Base-by-base conservation (phyloP, 1,140 invertebrate genomes). In the Phortica variegata region DNA sequence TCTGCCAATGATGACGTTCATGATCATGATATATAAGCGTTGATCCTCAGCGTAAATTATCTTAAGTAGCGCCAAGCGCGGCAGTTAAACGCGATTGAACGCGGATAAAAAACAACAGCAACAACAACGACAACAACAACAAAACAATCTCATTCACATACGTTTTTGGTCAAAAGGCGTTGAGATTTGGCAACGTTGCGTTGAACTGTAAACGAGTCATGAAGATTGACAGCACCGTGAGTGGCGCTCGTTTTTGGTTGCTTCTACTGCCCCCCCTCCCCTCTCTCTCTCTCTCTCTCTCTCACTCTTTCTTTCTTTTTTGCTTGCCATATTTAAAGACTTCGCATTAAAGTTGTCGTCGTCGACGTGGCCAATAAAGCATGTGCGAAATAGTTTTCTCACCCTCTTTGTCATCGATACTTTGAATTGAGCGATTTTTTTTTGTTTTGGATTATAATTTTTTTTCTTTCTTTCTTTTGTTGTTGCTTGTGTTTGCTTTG, bases 21-120 rank as follows among this genome's bases (percentile, higher is more conserved):
- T 54, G 55, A 61, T 57, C 54, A 55, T 63, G 60, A 60, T 47
- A 29, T 29, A 12, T 43, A 52, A 58, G 61, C 61, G 61, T 58
- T 65, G 65, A 66, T 60, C 47, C 60, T 50, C 44, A 54, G 50
- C 56, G 52, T 50, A 60, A 66, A 66, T 66, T 66, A 66, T 66
- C 63, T 68, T 58, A 57, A 60, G 56, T 62, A 54, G 50, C 52
- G 40, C 46, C 44, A 16, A 49, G 31, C n/a, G n/a, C n/a, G n/a
- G n/a, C n/a, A n/a, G n/a, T n/a, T n/a, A n/a, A n/a, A n/a, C n/a
- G n/a, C n/a, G n/a, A n/a, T n/a, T n/a, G n/a, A n/a, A n/a, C n/a
- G n/a, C n/a, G n/a, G n/a, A n/a, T n/a, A n/a, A n/a, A n/a, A n/a
- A n/a, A n/a, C n/a, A n/a, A n/a, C n/a, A n/a, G n/a, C n/a, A n/a